Evolutionary conservation across 2,797 vertebrate species (phyloP), one percentile per base, ranked within the genome.

Genomic region (Phrynocephalus guinanensis): DNA sequence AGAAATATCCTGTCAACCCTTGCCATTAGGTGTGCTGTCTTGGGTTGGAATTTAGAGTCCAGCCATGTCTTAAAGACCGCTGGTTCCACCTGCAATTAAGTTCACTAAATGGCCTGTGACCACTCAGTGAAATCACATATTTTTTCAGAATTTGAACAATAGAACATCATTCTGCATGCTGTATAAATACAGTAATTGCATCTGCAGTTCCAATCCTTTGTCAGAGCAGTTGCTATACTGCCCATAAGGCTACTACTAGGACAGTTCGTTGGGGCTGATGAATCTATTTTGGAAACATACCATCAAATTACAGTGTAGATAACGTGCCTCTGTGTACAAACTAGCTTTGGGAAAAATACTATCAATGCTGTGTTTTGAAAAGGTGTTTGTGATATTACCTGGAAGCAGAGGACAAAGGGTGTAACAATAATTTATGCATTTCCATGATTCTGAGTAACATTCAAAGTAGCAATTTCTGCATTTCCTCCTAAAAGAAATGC

Each of bases 371-470:
- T 38, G 63, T 78, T 66, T 79, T 33, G 26, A 24, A 79, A 56
- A 9, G 2, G 66, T 5, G 4, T n/a, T 88, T 67, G 66, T 44
- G n/a, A 67, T 26, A 56, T 52, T 85, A 66, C n/a, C 44, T 68
- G 11, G 56, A 68, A 38, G 24, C 20, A 20, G 6, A 30, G 70
- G 68, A 18, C 9, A 30, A 70, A 26, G n/a, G 60, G 44, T 52
- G 67, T 10, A 20, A 33, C 1, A 38, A 6, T 56, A 44, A 68
- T 56, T 68, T 75, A 15, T 81, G 60, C 3, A 70, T 30, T 85
- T 84, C n/a, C 44, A 75, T 81, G 67, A 79, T 81, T 68, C 60
- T 88, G 44, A 72, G 78, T 78, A 70, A 83, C 70, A 24, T 52
- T 30, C 30, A 30, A 81, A 85, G 13, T 72, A 81, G 15, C 68